A percentile compares a stretch with the other conserved stretches of the same genome.
Conservation (phyloP, 2,797 vertebrate species). For the Meriones psammophilus region DNA sequence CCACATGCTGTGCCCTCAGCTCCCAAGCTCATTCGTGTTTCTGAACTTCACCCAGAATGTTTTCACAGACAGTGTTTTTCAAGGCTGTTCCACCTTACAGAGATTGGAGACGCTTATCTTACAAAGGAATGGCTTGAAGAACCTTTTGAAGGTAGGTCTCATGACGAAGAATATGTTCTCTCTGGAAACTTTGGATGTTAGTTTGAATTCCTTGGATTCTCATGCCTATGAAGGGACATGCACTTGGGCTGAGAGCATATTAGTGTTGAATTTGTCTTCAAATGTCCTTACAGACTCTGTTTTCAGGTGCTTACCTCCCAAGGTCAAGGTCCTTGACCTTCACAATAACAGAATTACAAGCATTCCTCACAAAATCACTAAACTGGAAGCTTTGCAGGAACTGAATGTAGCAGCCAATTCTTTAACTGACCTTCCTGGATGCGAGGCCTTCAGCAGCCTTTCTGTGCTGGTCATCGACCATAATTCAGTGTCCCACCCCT, state of each 20-base stretch:
- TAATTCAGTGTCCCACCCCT: constrained; percentile 91
- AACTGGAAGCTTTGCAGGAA: constrained; percentile 87
- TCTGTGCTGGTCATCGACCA: constrained; percentile 87
- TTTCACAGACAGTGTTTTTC: constrained; percentile 92
- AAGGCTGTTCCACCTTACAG: constrained; percentile 89
- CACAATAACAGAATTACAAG: constrained; percentile 90
- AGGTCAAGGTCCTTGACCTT: constrained; percentile 87
- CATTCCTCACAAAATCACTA: constrained; percentile 83
- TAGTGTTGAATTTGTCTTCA: constrained; percentile 90
- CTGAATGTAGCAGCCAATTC: constrained; percentile 93
- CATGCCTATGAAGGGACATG: constrained; percentile 82
- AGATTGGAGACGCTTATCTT: constrained; percentile 89
- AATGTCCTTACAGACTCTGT: constrained; percentile 89
- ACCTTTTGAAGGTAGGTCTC: constrained; percentile 87
- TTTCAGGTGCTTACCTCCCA: constrained; percentile 92
- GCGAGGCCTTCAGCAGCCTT: constrained; percentile 87
- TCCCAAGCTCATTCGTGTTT: constrained; percentile 87
- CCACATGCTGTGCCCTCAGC: constrained; percentile 93
- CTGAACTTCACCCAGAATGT: constrained; percentile 92
- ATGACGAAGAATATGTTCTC: constrained; percentile 91
- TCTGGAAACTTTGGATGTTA: constrained; percentile 91
- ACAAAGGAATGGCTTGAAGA: constrained; percentile 90
- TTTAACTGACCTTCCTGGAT: constrained; percentile 91
- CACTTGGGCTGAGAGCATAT: constrained; percentile 89
- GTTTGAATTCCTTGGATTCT: constrained; percentile 90